A percentile compares a stretch with the other conserved stretches of the same genome.
Conservation (phyloP, 2,113 vertebrate genomes). For the Oreotrochilus melanogaster region DNA sequence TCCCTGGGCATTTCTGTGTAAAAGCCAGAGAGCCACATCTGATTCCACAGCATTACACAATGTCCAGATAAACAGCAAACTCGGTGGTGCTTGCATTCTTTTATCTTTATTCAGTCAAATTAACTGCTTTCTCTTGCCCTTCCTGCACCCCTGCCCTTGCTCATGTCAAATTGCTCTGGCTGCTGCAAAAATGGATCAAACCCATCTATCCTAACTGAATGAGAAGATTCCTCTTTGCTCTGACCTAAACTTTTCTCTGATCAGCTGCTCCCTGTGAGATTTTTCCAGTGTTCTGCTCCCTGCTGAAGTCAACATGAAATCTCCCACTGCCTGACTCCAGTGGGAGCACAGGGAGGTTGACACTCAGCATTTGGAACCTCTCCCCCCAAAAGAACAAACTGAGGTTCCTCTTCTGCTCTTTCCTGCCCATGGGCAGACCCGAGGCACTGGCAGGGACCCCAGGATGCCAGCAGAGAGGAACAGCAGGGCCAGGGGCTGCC, state of each 20-base stretch:
- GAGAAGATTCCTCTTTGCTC: slow-evolving; percentile 73
- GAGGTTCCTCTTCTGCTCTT: neutral
- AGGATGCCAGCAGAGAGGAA: neutral
- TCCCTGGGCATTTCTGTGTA: slow-evolving; percentile 44
- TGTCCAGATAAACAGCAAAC: slow-evolving; percentile 70
- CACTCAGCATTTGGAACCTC: neutral
- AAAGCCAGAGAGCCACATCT: slow-evolving; percentile 52
- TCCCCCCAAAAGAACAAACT: neutral
- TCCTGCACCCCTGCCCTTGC: neutral
- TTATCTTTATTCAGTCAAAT: slow-evolving; percentile 81
- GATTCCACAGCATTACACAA: slow-evolving; percentile 53
- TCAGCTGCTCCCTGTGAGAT: slow-evolving; percentile 68
- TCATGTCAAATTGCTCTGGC: slow-evolving; percentile 61
- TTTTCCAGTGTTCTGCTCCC: slow-evolving; percentile 63
- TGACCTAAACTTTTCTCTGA: slow-evolving; percentile 54
- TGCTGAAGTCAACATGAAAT: neutral
- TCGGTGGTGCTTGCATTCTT: slow-evolving; percentile 38
- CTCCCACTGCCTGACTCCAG: neutral
- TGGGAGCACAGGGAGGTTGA: neutral
- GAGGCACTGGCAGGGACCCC: neutral
- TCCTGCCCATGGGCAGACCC: neutral
- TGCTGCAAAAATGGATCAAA: slow-evolving; percentile 72
- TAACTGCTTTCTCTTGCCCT: slow-evolving; percentile 70
- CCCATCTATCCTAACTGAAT: slow-evolving; percentile 68
- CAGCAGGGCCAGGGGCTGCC: neutral